Evolutionary conservation across 2,797 vertebrate genomes (phyloP).

Genomic region (Anguilla obscura): DNA sequence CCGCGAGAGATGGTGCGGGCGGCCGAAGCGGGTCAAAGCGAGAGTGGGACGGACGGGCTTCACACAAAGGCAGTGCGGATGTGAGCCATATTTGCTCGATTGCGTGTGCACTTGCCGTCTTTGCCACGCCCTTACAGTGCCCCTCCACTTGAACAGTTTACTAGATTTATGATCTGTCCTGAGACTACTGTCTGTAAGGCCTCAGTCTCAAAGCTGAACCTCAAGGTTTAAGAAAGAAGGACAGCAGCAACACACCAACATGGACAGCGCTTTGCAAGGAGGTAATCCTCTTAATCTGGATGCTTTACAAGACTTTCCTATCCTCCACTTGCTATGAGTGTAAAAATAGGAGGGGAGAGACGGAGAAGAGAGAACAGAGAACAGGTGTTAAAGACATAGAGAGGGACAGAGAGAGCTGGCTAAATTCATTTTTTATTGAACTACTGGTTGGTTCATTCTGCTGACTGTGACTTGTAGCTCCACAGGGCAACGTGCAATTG

Average conservation of each 20-base stretch:
- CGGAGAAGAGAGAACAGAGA: neutral
- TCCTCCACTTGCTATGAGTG: conserved; percentile 2
- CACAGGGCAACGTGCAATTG: no score
- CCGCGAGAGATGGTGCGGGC: neutral
- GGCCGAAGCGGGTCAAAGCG: no score
- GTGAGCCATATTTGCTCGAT: neutral
- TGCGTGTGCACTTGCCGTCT: neutral
- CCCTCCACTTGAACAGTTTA: neutral
- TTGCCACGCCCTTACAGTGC: neutral
- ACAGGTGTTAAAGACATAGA: neutral
- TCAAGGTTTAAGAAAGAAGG: neutral
- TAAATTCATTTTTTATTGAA: neutral
- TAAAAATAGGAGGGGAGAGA: neutral
- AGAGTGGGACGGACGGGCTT: neutral
- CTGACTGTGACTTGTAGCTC: no score
- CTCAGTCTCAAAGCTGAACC: neutral
- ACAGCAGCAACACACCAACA: neutral
- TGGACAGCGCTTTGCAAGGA: neutral
- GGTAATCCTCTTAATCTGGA: conserved; percentile 23
- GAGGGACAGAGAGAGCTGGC: neutral
- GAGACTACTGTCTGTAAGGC: neutral
- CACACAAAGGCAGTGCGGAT: neutral
- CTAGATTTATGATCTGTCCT: neutral
- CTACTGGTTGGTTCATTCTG: no score
- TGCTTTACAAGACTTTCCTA: neutral